Evolutionary conservation across 2,797 vertebrate species (phyloP).

Genomic region (Danio jaintianensis): DNA sequence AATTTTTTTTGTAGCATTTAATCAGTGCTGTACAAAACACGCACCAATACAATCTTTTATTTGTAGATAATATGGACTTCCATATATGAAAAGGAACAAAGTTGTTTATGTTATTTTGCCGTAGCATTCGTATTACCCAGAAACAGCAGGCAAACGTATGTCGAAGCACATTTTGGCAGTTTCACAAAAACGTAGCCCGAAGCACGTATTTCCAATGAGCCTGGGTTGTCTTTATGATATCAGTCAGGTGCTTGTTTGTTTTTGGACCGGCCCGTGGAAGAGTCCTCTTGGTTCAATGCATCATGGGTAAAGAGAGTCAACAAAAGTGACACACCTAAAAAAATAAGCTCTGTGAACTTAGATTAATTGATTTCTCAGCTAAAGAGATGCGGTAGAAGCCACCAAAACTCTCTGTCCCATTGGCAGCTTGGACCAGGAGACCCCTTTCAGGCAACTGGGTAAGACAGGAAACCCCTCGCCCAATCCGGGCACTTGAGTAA

Average conservation of each 20-base stretch:
- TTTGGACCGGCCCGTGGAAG: constrained; percentile 68
- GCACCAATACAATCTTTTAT: too few relatives aligned
- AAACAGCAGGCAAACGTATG: too few relatives aligned
- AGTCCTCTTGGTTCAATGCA: constrained; percentile 77
- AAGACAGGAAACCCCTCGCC: constrained; percentile 93
- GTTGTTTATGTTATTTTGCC: too few relatives aligned
- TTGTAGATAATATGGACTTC: too few relatives aligned
- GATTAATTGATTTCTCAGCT: constrained; percentile 21
- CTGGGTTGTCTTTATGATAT: constrained; percentile 36
- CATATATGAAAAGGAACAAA: too few relatives aligned
- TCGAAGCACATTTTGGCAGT: too few relatives aligned
- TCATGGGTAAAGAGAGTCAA: constrained; percentile 75
- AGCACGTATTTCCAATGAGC: too few relatives aligned
- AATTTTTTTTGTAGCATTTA: too few relatives aligned
- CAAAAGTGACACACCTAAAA: constrained; percentile 17
- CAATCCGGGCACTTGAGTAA: constrained; percentile 98
- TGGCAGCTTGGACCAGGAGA: constrained; percentile 79
- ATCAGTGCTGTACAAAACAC: too few relatives aligned
- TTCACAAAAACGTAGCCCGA: too few relatives aligned
- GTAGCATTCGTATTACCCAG: too few relatives aligned
- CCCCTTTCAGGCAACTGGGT: constrained; percentile 77
- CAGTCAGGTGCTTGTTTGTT: constrained; percentile 66
- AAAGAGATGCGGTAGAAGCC: constrained; percentile 1
- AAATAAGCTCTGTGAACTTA: not conserved
- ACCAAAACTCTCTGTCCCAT: constrained; percentile 72